Base-by-base conservation (phyloP, 2,888 invertebrate genomes). In the Leptopterna dolabrata region DNA sequence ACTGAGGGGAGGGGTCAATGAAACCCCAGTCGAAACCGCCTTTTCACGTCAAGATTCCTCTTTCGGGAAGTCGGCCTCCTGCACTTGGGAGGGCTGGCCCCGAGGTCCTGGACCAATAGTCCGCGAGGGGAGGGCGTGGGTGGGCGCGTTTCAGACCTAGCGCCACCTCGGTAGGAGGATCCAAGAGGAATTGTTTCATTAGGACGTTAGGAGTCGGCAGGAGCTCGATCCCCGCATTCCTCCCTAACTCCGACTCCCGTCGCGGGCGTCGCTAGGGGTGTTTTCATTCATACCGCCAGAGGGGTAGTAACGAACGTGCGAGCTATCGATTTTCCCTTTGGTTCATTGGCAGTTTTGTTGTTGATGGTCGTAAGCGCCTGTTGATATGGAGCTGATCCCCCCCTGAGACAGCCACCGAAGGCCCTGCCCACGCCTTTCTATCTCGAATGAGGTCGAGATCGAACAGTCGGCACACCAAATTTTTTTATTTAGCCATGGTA, bases 111-210 rank as follows among this genome's bases (percentile, higher is more conserved):
- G 63, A 36, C 82, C 82, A 82, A 82, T 82, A 63, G 55, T 19
- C 55, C 24, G 47, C 24, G 55, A 51, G 82, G 63, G 82, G 63
- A 29, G 82, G 63, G 82, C 82, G 63, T 30, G 63, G 29, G 27
- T 45, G 36, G 78, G 78, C 41, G 41, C 78, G 78, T 45, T 78
- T 78, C 19, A 19, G 41, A 78, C 36, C n/a, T 78, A 78, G 78
- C 78, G 78, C 78, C 78, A 78, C 78, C 78, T 78, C 45, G 27
- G 82, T 82, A 82, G 82, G 82, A 82, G 82, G 82, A 82, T 82
- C 82, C 82, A 63, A 29, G 82, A 82, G 82, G 82, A 63, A 82
- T 63, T 51, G 82, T 82, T 51, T 29, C 29, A 82, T 55, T 36
- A 82, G 82, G 82, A 63, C 55, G 9, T 29, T 55, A 82, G 82